A percentile compares a stretch with the other conserved stretches of the same genome.
These are phyloP conservation scores for Laticauda colubrina DNA, from an alignment of 2,113 vertebrate species.

Conservation along the genomic window DNA sequence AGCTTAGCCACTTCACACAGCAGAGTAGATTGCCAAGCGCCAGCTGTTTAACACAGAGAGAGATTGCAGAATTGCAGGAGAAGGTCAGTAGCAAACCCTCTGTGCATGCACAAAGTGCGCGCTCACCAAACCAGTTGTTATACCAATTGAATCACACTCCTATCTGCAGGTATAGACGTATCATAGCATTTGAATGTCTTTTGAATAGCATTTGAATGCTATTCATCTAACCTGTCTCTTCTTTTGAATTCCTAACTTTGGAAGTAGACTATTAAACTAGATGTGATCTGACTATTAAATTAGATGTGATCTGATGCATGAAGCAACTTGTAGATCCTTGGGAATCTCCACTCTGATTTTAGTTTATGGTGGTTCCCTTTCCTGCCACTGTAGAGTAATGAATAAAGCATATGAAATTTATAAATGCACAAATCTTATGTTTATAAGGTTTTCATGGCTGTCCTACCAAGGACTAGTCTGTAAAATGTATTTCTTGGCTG, in stretches of 20 bases:
- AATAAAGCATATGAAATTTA: not conserved
- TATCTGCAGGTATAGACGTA: not conserved
- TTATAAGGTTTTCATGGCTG: not conserved
- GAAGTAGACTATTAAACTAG: not conserved
- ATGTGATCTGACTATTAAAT: not conserved
- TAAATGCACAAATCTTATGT: not conserved
- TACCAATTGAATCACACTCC: too few relatives aligned
- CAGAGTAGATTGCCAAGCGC: too few relatives aligned
- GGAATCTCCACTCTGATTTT: not conserved
- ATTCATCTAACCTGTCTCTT: not conserved
- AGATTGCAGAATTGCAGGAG: too few relatives aligned
- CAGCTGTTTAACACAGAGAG: too few relatives aligned
- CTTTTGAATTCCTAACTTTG: not conserved
- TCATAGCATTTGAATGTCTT: not conserved
- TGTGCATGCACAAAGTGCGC: too few relatives aligned
- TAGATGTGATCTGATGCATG: not conserved
- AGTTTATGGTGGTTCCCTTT: not conserved
- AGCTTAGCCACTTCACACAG: too few relatives aligned
- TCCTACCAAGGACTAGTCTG: not conserved
- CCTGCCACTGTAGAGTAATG: not conserved
- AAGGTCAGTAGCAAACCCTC: too few relatives aligned
- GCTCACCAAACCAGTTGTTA: too few relatives aligned
- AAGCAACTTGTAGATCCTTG: not conserved
- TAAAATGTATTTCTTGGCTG: not conserved
- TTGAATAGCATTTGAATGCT: not conserved